Percentiles rank a stretch among this genome's conserved stretches.
Evolutionary conservation across 2,888 invertebrate species (phyloP).

Genomic region (Allygus modestus): DNA sequence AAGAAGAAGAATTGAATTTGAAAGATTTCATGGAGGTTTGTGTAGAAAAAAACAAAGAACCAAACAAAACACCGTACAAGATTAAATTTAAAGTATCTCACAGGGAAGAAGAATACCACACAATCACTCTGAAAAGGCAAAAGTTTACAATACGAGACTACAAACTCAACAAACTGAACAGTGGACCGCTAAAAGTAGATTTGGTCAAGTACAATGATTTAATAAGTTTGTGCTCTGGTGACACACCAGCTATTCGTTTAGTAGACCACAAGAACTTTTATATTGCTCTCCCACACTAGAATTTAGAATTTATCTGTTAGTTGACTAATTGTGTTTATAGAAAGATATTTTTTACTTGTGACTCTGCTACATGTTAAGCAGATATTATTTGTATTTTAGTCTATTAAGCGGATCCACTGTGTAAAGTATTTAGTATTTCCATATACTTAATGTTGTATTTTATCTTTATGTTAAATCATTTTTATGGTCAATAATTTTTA

Average conservation of each 20-base stretch:
- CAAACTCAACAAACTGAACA: background rate
- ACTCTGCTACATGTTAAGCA: too few relatives aligned
- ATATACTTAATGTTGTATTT: too few relatives aligned
- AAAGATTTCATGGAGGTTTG: background rate
- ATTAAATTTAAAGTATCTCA: background rate
- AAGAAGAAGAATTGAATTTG: conserved; percentile 8
- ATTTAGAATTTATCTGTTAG: too few relatives aligned
- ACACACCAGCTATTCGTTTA: background rate
- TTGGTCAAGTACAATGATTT: background rate
- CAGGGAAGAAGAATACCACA: conserved; percentile 5
- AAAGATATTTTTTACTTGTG: too few relatives aligned
- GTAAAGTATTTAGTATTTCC: too few relatives aligned
- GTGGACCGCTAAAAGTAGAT: background rate
- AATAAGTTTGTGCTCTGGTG: background rate
- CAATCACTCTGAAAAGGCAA: background rate
- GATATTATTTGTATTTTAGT: too few relatives aligned
- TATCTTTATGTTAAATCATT: too few relatives aligned
- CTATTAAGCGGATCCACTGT: too few relatives aligned
- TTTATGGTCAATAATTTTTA: too few relatives aligned
- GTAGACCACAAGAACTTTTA: background rate
- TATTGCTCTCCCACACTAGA: background rate
- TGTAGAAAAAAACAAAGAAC: conserved; percentile 3
- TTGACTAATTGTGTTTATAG: too few relatives aligned
- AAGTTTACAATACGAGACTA: background rate
- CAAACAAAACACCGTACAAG: background rate